phyloP scores from a whole-genome alignment of 2,888 invertebrate species.

The Cepaea hortensis region DNA sequence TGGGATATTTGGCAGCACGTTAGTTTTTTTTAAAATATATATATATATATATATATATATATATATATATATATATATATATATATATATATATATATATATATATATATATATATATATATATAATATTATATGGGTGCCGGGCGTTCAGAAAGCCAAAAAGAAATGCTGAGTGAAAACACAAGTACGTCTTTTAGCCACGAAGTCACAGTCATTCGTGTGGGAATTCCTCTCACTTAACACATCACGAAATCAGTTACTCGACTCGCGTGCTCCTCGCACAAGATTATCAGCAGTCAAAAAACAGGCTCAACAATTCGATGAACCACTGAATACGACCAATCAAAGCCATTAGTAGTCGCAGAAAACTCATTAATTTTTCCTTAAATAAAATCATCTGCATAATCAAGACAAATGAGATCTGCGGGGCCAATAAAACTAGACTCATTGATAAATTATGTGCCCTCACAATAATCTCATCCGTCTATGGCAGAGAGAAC shows the following conservation, averaged over 20 bases:
- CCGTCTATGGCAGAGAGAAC: neutral
- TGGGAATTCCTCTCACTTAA: too few relatives aligned
- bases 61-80: too few relatives aligned
- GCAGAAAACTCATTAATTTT: conserved; percentile 40
- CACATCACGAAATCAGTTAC: neutral
- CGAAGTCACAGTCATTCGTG: too few relatives aligned
- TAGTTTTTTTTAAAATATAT: too few relatives aligned
- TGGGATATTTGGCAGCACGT: too few relatives aligned
- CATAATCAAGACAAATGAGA: conserved; percentile 46
- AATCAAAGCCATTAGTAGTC: conserved; percentile 3
- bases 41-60: too few relatives aligned
- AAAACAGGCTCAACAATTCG: conserved; percentile 1
- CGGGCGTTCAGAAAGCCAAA: too few relatives aligned
- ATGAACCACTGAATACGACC: neutral
- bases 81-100: too few relatives aligned
- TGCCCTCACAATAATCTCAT: conserved; percentile 30
- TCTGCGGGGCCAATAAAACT: conserved; percentile 36
- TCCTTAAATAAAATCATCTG: conserved; percentile 40
- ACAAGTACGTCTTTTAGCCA: too few relatives aligned
- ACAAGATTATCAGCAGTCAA: conserved; percentile 10
- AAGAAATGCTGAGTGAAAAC: too few relatives aligned
- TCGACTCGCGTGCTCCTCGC: neutral
- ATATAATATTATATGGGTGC: too few relatives aligned
- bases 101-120: too few relatives aligned
- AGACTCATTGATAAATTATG: conserved; percentile 41